These are phyloP conservation scores for Pachliopta kotzebuea DNA, from an alignment of 2,888 invertebrate species.

Conservation along the genomic window DNA sequence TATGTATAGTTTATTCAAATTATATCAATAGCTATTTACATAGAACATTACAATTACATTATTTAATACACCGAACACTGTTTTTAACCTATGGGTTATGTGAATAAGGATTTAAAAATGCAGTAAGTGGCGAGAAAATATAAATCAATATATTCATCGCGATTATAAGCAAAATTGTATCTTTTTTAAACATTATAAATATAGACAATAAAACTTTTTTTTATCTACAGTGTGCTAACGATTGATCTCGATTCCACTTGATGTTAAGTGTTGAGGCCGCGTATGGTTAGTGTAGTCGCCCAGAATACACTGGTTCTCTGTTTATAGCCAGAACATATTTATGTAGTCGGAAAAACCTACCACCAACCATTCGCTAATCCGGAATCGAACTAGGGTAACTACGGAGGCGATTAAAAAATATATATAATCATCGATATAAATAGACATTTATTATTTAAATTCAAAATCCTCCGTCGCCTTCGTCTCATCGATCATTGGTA, in stretches of 20 bases:
- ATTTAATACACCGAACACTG: conserved; percentile 11
- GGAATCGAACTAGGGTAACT: no score
- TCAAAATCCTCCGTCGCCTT: neutral
- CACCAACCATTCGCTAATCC: no score
- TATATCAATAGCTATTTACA: conserved; percentile 25
- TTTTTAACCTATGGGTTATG: conserved; percentile 8
- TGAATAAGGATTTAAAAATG: neutral
- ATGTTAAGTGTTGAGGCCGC: no score
- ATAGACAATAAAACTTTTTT: neutral
- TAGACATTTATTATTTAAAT: neutral
- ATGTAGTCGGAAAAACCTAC: no score
- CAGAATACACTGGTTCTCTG: no score
- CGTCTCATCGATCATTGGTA: neutral
- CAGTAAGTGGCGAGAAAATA: no score
- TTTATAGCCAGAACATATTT: no score
- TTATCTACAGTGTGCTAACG: no score
- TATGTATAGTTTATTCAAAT: conserved; percentile 9
- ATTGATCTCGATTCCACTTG: no score
- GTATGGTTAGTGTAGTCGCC: no score
- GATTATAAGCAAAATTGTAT: neutral
- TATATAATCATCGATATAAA: no score
- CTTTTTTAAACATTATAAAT: neutral
- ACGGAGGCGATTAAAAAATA: no score
- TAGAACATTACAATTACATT: conserved; percentile 14
- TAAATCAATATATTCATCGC: neutral